Evolutionary conservation across 2,797 vertebrate genomes (phyloP), one percentile per base, ranked within the genome.

Genomic region (Rhincodon typus): DNA sequence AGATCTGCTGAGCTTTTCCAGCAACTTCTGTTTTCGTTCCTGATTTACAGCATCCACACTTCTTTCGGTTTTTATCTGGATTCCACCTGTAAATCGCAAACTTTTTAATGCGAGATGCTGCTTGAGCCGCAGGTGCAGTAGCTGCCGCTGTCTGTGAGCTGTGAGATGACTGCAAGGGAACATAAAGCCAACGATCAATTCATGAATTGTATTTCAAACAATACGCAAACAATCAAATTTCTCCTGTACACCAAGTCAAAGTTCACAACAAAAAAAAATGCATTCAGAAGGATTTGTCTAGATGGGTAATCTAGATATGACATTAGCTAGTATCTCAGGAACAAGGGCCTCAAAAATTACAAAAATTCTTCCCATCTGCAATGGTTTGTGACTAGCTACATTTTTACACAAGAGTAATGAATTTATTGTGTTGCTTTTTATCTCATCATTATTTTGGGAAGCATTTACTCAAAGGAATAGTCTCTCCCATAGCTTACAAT

Each of bases 51-150:
- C n/a, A n/a, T n/a, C n/a, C n/a, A n/a, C n/a, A n/a, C n/a, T n/a
- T n/a, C n/a, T n/a, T n/a, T n/a, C n/a, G n/a, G n/a, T n/a, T n/a
- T n/a, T n/a, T n/a, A n/a, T 99, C 99, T 0, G 99, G 99, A 96
- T 99, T 98, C 99, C 99, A 99, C 96, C 99, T 97, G 97, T 99
- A 99, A 91, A 99, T 97, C 96, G 99, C 98, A 95, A 99, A 99
- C 96, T 98, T 99, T 97, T 99, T 99, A 96, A 99, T 88, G 42
- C 98, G 97, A 0, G 97, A 96, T 0, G 96, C 96, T 0, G 94
- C 95, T 0, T 94, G 25, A 0, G 95, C 4, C 13, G 96, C 93
- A 0, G 96, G 77, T 0, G 97, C 97, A 19, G 97, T 93, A 13
- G 97, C 98, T 0, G 98, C 98, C 0, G 98, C 98, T 0, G 98